Evolutionary conservation across 2,797 vertebrate species (phyloP), one percentile per base, ranked within the genome.

Genomic region (Anas georgica): DNA sequence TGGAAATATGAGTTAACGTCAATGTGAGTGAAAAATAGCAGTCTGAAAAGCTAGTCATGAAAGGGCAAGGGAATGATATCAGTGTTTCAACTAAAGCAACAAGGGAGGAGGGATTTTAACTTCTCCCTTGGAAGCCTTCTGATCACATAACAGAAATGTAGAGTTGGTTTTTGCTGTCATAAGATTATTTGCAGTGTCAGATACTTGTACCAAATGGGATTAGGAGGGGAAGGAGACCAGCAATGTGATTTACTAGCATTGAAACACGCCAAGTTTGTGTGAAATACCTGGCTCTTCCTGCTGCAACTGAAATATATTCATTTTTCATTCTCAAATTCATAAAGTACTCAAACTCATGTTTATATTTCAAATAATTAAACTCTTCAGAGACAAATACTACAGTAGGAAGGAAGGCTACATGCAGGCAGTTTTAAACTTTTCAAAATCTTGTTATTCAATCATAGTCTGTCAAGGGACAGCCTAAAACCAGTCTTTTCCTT

Each of bases 201-300:
- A 88, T 83, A 60, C 62, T 88, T 91, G 39, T 88, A 64, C 54
- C 54, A 87, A 91, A 31, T 70, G 33, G 14, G 80, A 92, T 87
- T 91, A 91, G 56, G 43, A 94, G 35, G 74, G 48, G 67, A 82
- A 91, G 73, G 90, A 93, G 90, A 75, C 60, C 37, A 94, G 50
- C 28, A 55, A 77, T 83, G 86, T 5, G 7, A 94, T 91, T 89
- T 93, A 64, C 39, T 93, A 76, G 48, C 66, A 96, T 94, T 88
- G 73, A 95, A 58, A 69, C 64, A 75, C 64, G 77, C 86, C 37
- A 80, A 81, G 39, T 95, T 97, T 95, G 56, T 88, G n/a, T 91
- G 85, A 94, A 88, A 90, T 79, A 86, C 43, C 48, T 94, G 67
- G n/a, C 63, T 97, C 90, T 96, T 93, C 90, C 92, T 70, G n/a